phyloP scores from a whole-genome alignment of 2,797 vertebrate species.

The Rhynchonycteris naso region DNA sequence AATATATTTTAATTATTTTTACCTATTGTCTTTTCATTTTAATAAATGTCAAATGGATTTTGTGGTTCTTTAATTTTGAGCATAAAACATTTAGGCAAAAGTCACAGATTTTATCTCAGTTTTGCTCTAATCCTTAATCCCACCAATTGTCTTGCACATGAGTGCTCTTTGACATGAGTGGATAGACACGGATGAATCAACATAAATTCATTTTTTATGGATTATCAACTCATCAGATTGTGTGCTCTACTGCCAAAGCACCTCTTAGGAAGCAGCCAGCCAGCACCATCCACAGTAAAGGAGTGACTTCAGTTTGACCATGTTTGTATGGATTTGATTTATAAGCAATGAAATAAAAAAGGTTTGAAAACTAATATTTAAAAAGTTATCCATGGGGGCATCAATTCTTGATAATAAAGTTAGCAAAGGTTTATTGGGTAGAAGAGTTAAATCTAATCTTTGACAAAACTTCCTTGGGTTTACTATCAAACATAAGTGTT shows the following conservation, averaged over 20 bases:
- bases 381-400: slow-evolving; percentile 29
- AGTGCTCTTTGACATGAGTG: slow-evolving; percentile 60
- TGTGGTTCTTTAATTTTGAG: slow-evolving; percentile 58
- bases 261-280: slow-evolving; percentile 56
- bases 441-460: slow-evolving; percentile 13
- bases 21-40: slow-evolving; percentile 21
- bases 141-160: slow-evolving; percentile 44
- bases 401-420: slow-evolving; percentile 50
- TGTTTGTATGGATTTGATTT: slow-evolving; percentile 58
- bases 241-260: slow-evolving; percentile 42
- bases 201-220: slow-evolving; percentile 54
- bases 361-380: slow-evolving; percentile 19
- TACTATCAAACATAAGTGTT: not conserved
- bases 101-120: slow-evolving; percentile 50
- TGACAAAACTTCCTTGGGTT: slow-evolving; percentile 25
- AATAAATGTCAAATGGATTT: slow-evolving; percentile 64
- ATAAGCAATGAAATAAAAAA: slow-evolving; percentile 47
- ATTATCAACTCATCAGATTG: slow-evolving; percentile 51
- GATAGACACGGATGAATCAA: slow-evolving; percentile 52
- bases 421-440: slow-evolving; percentile 32
- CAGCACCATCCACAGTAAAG: slow-evolving; percentile 61
- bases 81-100: slow-evolving; percentile 53
- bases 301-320: slow-evolving; percentile 55
- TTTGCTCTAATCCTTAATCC: slow-evolving; percentile 43
- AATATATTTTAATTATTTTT: not conserved